A percentile compares a stretch with the other conserved stretches of the same genome.
These are phyloP conservation scores for Pandemis heparana DNA, from an alignment of 2,888 invertebrate species.

Conservation along the genomic window DNA sequence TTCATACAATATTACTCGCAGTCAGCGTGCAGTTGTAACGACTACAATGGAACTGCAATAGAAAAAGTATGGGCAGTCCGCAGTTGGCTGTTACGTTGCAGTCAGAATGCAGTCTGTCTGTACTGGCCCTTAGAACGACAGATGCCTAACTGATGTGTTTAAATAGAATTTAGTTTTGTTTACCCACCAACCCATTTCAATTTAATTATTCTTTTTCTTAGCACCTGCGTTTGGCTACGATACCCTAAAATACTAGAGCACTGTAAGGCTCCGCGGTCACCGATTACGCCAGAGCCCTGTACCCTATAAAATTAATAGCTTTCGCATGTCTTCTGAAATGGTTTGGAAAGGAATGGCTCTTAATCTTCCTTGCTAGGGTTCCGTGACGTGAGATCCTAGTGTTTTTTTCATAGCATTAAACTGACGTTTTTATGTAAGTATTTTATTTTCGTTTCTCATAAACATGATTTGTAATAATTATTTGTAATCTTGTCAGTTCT, in stretches of 20 bases:
- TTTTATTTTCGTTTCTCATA: background rate
- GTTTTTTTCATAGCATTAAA: background rate
- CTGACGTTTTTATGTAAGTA: background rate
- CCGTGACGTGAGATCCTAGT: background rate
- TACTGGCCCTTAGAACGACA: too few species aligned
- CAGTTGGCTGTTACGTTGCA: too few species aligned
- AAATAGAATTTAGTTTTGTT: too few species aligned
- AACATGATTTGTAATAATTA: background rate
- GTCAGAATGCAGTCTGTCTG: too few species aligned
- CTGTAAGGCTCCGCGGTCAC: conserved; percentile 47
- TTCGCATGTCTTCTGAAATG: conserved; percentile 66
- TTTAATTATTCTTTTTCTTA: too few species aligned
- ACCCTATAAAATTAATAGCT: conserved; percentile 71
- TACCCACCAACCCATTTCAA: too few species aligned
- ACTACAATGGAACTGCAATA: too few species aligned
- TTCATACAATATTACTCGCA: too few species aligned
- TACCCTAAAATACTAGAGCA: conserved; percentile 4
- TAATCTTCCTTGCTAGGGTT: conserved; percentile 47
- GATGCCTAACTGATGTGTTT: too few species aligned
- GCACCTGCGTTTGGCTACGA: background rate
- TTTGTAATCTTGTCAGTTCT: too few species aligned
- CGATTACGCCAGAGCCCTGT: conserved; percentile 52
- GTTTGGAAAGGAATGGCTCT: conserved; percentile 50
- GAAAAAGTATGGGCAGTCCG: too few species aligned
- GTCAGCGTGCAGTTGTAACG: too few species aligned